Conservation (phyloP, 2,113 vertebrate species). For the Amblyopsis rosae region DNA sequence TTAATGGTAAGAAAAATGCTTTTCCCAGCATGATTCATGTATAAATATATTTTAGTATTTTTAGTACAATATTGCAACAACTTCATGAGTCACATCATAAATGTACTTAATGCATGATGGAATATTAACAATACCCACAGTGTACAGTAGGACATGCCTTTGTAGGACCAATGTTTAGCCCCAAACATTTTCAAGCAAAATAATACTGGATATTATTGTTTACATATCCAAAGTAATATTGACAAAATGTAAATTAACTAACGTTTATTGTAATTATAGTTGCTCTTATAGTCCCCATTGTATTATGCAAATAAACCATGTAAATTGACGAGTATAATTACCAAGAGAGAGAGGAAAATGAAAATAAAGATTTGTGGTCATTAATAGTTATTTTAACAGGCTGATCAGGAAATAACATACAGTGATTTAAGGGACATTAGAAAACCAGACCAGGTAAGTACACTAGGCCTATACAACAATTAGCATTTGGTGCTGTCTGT, state of each 20-base stretch:
- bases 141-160: no score
- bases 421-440: not conserved
- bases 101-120: not conserved
- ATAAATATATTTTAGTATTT: not conserved
- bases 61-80: not conserved
- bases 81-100: not conserved
- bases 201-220: no score
- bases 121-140: not conserved
- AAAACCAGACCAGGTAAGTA: not conserved
- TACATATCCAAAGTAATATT: no score
- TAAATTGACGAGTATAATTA: not conserved
- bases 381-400: constrained; percentile 10
- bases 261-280: no score
- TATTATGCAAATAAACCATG: not conserved
- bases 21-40: not conserved
- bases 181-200: no score
- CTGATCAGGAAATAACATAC: constrained; percentile 10
- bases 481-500: not conserved
- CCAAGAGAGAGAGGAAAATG: not conserved
- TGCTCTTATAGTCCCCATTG: no score
- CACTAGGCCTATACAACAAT: not conserved
- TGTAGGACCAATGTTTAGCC: no score
- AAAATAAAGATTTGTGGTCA: no score
- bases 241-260: no score
- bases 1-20: constrained; percentile 12